Evolutionary conservation across 1,140 invertebrate genomes (phyloP), one percentile per base, ranked within the genome.

Genomic region (Drosophila chauvacae): DNA sequence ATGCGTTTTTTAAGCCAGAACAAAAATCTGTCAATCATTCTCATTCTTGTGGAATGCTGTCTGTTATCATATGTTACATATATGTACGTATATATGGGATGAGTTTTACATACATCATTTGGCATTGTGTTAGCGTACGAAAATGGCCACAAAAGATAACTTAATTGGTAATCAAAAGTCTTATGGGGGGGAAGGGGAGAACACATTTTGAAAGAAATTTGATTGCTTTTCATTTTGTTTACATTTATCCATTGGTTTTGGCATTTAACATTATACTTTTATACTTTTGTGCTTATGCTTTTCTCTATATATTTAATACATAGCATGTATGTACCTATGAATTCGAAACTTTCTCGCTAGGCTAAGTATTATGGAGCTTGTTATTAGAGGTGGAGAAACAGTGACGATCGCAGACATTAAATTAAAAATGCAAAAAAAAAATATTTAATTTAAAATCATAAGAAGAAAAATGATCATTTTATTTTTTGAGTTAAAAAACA

Each of bases 41-140:
- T 90, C 73, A 59, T 77, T 70, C 77, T 80, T 85, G 70, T 81
- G 84, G 84, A 88, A 88, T 88, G 76, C 75, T 51, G 48, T 30
- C 23, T 63, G 39, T 58, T 50, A 51, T 75, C 23, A 60, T 77
- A 39, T 68, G 33, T 57, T 56, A 69, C 48, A 53, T 53, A 70
- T 69, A 57, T 26, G 63, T 70, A 57, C 33, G 63, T 70, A 26
- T 33, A 44, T 57, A 70, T 65, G 28, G 37, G 62, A 35, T 59
- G 62, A 35, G 50, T 59, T 23, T 70, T 77, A 69, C 77, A 41
- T 69, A 70, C 77, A 42, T 69, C 35, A 70, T 78, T 78, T 78
- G 75, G 84, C 84, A 63, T 70, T 72, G 47, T 72, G 58, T 78
- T 23, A 75, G 71, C 50, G 51, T 60, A 62, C 30, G 35, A 39